Evolutionary conservation across 2,113 vertebrate species (phyloP).

Genomic region (Saimiri boliviensis): DNA sequence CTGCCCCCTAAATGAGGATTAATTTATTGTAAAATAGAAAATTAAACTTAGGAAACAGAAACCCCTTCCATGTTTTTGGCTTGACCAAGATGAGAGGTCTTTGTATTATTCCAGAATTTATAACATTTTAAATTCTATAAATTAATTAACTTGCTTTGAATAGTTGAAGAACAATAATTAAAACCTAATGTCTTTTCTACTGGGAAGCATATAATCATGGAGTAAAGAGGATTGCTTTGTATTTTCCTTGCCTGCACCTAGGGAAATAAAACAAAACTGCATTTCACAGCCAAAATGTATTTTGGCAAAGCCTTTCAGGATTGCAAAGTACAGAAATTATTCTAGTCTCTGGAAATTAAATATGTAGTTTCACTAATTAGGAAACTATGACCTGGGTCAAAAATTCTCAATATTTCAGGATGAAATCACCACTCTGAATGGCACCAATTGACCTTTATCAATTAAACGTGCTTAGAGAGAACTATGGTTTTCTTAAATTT

Average conservation of each 20-base stretch:
- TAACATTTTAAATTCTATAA: constrained; percentile 38
- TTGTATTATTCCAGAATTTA: background rate
- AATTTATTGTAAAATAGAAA: background rate
- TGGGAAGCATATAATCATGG: constrained; percentile 13
- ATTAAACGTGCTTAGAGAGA: constrained; percentile 13
- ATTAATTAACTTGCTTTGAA: constrained; percentile 64
- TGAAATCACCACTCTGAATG: background rate
- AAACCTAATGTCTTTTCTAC: constrained; percentile 54
- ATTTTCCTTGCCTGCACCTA: constrained; percentile 36
- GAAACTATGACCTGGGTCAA: background rate
- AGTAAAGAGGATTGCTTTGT: constrained; percentile 41
- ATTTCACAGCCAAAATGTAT: constrained; percentile 43
- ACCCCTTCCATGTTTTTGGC: background rate
- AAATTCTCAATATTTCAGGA: constrained; percentile 28
- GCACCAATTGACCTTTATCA: background rate
- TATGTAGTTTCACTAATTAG: constrained; percentile 14
- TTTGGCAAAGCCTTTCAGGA: constrained; percentile 35
- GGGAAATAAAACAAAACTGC: constrained; percentile 64
- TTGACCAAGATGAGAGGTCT: background rate
- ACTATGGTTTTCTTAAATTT: background rate
- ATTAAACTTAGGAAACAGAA: background rate
- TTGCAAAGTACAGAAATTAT: background rate
- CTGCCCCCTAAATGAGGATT: background rate
- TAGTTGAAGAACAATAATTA: constrained; percentile 60
- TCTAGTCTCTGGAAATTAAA: constrained; percentile 53